These are phyloP conservation scores for Ephestia elutella DNA, from an alignment of 1,140 invertebrate species.

Conservation along the genomic window DNA sequence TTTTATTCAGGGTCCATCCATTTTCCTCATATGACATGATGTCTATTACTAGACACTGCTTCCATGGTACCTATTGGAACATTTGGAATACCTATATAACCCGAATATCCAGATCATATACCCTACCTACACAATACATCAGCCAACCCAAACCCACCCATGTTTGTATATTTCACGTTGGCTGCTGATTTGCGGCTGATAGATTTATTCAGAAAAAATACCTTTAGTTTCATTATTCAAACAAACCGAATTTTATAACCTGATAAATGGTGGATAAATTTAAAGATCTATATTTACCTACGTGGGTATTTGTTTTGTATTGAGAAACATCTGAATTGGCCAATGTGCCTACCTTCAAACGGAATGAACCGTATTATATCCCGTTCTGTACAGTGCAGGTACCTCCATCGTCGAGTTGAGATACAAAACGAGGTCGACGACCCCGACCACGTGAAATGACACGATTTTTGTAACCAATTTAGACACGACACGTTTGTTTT, in stretches of 20 bases:
- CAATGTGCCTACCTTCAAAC: constrained; percentile 39
- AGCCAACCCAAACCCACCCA: too few relatives aligned
- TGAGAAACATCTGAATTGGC: background rate
- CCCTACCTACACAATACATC: too few relatives aligned
- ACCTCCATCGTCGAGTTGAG: constrained; percentile 55
- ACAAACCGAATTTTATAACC: background rate
- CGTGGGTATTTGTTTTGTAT: constrained; percentile 1
- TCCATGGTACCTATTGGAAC: too few relatives aligned
- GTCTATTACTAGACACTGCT: too few relatives aligned
- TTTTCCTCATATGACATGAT: too few relatives aligned
- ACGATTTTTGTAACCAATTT: constrained; percentile 34
- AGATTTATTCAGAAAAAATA: background rate
- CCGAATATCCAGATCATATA: too few relatives aligned
- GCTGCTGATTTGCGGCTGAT: background rate
- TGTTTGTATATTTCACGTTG: too few relatives aligned
- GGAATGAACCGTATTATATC: constrained; percentile 69
- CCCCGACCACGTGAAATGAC: constrained; percentile 46
- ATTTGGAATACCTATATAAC: too few relatives aligned
- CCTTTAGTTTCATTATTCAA: background rate
- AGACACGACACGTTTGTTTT: constrained; percentile 1
- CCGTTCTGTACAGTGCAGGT: constrained; percentile 59
- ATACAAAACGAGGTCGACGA: constrained; percentile 62
- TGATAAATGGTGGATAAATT: too few relatives aligned
- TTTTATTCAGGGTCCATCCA: too few relatives aligned
- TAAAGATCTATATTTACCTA: too few relatives aligned